A percentile compares a stretch with the other conserved stretches of the same genome.
These are phyloP conservation scores for Phaethornis superciliosus DNA, from an alignment of 2,113 vertebrate species.

Conservation along the genomic window DNA sequence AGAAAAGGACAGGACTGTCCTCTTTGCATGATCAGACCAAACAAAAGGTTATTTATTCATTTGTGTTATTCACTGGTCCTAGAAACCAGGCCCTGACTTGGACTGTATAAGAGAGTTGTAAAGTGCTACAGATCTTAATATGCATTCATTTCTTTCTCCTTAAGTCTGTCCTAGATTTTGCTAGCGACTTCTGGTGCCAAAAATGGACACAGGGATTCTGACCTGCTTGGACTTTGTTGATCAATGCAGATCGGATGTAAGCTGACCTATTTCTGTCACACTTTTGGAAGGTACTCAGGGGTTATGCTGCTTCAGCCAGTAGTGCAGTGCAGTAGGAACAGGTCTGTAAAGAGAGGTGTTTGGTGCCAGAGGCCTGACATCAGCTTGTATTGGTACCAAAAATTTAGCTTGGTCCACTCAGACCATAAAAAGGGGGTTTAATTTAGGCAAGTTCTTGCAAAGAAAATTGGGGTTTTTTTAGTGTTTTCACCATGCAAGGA, in stretches of 20 bases:
- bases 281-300: background rate
- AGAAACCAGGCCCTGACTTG: background rate
- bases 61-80: background rate
- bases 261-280: slow-evolving; percentile 58
- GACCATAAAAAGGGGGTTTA: background rate
- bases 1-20: background rate
- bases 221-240: background rate
- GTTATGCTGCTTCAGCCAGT: background rate
- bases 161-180: background rate
- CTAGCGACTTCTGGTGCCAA: background rate
- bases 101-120: background rate
- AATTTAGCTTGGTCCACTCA: too few relatives aligned
- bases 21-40: background rate
- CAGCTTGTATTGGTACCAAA: background rate
- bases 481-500: background rate
- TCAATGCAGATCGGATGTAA: background rate
- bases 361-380: slow-evolving; percentile 39
- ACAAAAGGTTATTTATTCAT: background rate
- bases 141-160: background rate
- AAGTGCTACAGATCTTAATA: background rate
- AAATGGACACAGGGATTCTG: background rate
- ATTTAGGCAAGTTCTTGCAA: background rate
- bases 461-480: background rate
- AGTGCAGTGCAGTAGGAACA: background rate
- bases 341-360: background rate